These are phyloP conservation scores for Hemistola chrysoprasaria DNA, from an alignment of 2,888 invertebrate genomes.

Conservation along the genomic window DNA sequence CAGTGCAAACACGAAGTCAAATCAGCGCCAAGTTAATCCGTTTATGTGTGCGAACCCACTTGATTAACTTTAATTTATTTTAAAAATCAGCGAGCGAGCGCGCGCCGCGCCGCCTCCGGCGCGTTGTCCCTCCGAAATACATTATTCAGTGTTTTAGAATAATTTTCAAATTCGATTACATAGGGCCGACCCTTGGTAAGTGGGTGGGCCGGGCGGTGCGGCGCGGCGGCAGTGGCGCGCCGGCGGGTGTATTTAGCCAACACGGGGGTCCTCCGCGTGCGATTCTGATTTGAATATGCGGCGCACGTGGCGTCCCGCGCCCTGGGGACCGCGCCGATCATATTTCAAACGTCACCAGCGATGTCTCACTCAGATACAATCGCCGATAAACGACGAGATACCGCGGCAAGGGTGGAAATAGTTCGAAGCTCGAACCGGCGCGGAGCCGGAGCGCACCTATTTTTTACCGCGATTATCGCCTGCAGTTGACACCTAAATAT, in stretches of 20 bases:
- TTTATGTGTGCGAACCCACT: constrained; percentile 82
- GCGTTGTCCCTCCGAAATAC: constrained; percentile 74
- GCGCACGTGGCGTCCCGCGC: constrained; percentile 75
- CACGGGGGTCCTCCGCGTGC: constrained; percentile 80
- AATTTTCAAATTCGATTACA: constrained; percentile 83
- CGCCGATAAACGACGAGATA: constrained; percentile 76
- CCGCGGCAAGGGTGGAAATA: constrained; percentile 72
- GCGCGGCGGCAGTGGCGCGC: constrained; percentile 39
- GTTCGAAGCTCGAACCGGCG: constrained; percentile 41
- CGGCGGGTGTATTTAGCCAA: constrained; percentile 82
- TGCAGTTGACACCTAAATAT: constrained; percentile 81
- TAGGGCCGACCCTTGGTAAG: constrained; percentile 81
- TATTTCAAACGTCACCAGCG: constrained; percentile 82
- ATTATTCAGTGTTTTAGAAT: constrained; percentile 83
- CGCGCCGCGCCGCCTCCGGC: constrained; percentile 67
- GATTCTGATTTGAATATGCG: constrained; percentile 81
- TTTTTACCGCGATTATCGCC: constrained; percentile 80
- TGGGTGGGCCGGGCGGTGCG: constrained; percentile 70
- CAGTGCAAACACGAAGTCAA: constrained; percentile 77
- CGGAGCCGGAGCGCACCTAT: constrained; percentile 53
- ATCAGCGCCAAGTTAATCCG: constrained; percentile 81
- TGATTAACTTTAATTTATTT: constrained; percentile 83
- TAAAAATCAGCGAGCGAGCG: constrained; percentile 76
- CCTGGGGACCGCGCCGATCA: constrained; percentile 77
- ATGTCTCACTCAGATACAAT: constrained; percentile 82